Evolutionary conservation across 2,888 invertebrate genomes (phyloP).

Genomic region (Troides oblongomaculatus): DNA sequence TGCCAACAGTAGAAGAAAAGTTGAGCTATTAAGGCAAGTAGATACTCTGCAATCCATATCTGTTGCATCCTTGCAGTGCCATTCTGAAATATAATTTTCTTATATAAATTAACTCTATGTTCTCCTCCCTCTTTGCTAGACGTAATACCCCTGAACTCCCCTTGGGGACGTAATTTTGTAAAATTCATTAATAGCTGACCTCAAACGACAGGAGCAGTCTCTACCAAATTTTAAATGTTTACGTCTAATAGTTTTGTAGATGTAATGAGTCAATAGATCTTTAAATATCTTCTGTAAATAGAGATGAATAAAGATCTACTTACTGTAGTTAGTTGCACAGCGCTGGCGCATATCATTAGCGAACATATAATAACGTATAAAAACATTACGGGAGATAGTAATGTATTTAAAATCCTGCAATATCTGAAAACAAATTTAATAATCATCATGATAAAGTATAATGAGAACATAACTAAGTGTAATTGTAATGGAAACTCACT

Average conservation of each 20-base stretch:
- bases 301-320: conserved; percentile 23
- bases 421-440: conserved; percentile 51
- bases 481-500: conserved; percentile 44
- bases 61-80: conserved; percentile 56
- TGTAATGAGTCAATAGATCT: too few relatives aligned
- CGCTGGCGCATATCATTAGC: conserved; percentile 71
- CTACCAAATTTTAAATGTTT: too few relatives aligned
- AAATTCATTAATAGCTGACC: too few relatives aligned
- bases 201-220: too few relatives aligned
- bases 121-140: too few relatives aligned
- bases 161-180: too few relatives aligned
- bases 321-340: conserved; percentile 63
- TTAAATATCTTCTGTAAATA: too few relatives aligned
- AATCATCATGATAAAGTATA: too few relatives aligned
- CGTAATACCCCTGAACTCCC: too few relatives aligned
- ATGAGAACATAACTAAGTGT: background rate
- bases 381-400: conserved; percentile 71
- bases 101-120: too few relatives aligned
- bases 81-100: conserved; percentile 45
- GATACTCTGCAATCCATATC: conserved; percentile 67
- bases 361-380: conserved; percentile 71
- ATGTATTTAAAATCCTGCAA: conserved; percentile 53
- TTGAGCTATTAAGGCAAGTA: conserved; percentile 66
- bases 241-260: too few relatives aligned
- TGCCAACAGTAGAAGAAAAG: conserved; percentile 75